A percentile compares a stretch with the other conserved stretches of the same genome.
Evolutionary conservation across 2,888 invertebrate species (phyloP).

Genomic region (Ditylenchus weischeri): DNA sequence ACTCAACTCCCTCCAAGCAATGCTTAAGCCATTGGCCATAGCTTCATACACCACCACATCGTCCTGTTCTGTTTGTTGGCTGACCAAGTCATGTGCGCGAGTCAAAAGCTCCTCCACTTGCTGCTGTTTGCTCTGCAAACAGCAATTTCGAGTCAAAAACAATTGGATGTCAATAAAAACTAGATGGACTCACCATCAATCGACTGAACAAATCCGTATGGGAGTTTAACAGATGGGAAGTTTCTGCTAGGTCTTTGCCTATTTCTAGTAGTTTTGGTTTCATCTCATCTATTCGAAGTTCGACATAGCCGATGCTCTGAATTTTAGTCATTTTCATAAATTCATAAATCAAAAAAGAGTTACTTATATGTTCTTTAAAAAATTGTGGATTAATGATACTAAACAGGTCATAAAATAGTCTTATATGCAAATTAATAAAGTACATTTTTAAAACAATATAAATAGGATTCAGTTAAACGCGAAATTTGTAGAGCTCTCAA

Average conservation of each 20-base stretch:
- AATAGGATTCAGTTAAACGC: no score
- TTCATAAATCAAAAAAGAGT: background rate
- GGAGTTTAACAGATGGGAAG: constrained; percentile 72
- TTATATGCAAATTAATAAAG: no score
- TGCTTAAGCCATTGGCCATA: constrained; percentile 73
- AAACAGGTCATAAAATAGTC: no score
- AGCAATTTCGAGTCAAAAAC: constrained; percentile 2
- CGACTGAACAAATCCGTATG: constrained; percentile 80
- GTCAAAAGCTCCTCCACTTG: constrained; percentile 81
- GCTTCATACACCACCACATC: constrained; percentile 74
- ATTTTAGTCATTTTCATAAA: constrained; percentile 31
- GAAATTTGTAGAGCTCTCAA: no score
- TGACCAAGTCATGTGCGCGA: constrained; percentile 80
- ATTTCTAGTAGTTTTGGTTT: constrained; percentile 78
- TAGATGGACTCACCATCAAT: constrained; percentile 60
- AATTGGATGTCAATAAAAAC: constrained; percentile 1
- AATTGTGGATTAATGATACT: no score
- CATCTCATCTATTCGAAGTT: constrained; percentile 80
- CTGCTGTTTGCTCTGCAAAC: constrained; percentile 74
- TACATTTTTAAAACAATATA: no score
- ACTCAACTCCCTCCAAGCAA: constrained; percentile 78
- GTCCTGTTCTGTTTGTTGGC: constrained; percentile 66
- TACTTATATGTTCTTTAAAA: no score
- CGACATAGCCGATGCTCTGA: constrained; percentile 78
- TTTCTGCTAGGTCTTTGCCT: constrained; percentile 74